Evolutionary conservation across 2,797 vertebrate genomes (phyloP).

Genomic region (Myiotriccus ornatus): DNA sequence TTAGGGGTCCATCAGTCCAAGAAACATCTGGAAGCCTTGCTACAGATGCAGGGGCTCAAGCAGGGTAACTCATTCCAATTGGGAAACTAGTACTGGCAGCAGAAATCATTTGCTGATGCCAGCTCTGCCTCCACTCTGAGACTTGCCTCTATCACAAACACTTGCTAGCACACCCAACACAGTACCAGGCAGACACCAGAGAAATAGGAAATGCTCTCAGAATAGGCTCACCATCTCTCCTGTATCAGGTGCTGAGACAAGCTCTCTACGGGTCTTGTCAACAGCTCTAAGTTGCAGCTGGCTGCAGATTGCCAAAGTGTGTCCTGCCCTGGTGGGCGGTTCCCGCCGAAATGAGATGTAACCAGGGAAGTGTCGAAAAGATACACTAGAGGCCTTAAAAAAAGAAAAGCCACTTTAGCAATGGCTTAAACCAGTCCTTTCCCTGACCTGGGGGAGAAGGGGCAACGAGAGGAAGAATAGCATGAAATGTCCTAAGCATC

Average conservation of each 20-base stretch:
- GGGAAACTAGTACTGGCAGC: background rate
- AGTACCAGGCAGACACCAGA: background rate
- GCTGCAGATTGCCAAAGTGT: background rate
- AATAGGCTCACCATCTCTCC: background rate
- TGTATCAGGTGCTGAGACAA: slow-evolving; percentile 19
- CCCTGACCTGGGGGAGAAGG: accelerated
- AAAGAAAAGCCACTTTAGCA: background rate
- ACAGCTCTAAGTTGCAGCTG: background rate
- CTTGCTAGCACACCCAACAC: background rate
- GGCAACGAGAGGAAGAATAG: background rate
- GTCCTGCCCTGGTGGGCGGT: background rate
- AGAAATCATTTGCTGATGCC: background rate
- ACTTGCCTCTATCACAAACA: background rate
- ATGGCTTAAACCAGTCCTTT: background rate
- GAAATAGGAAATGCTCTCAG: background rate
- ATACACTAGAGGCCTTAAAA: background rate
- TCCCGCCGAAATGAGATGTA: background rate
- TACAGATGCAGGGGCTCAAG: background rate
- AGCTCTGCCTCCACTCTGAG: background rate
- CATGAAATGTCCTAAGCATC: background rate
- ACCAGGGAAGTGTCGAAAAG: background rate
- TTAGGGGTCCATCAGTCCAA: background rate
- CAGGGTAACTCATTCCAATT: background rate
- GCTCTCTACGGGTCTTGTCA: slow-evolving; percentile 29
- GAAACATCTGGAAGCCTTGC: slow-evolving; percentile 4